phyloP scores from a whole-genome alignment of 2,797 vertebrate species.

The Sciaenops ocellatus region DNA sequence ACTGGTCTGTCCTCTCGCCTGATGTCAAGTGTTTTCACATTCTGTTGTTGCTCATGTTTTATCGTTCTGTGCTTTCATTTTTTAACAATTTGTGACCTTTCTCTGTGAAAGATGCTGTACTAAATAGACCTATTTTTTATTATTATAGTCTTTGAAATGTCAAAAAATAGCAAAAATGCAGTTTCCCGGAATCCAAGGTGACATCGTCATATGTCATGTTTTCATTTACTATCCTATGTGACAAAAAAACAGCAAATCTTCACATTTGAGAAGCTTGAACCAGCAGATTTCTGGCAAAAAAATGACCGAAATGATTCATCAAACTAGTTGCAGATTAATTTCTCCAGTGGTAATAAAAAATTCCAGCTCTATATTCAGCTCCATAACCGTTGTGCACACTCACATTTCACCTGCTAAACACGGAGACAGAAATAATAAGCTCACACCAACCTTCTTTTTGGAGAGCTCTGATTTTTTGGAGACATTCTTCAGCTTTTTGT shows the following conservation, averaged over 20 bases:
- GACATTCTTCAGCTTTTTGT: slow-evolving; percentile 94
- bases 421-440: not conserved
- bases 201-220: not conserved
- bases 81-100: too few species aligned
- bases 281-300: not conserved
- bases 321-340: not conserved
- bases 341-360: not conserved
- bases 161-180: not conserved
- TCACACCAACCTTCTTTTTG: slow-evolving; percentile 92
- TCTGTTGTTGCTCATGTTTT: too few species aligned
- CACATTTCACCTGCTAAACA: not conserved
- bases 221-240: not conserved
- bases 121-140: too few species aligned
- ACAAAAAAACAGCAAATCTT: not conserved
- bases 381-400: not conserved
- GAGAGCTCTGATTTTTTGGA: slow-evolving; percentile 96
- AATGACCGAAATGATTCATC: not conserved
- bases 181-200: not conserved
- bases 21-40: too few species aligned
- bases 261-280: not conserved
- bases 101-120: too few species aligned
- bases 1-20: too few species aligned
- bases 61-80: too few species aligned
- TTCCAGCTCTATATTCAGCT: fast-evolving
- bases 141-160: not conserved